These are phyloP conservation scores for Cryptosula pallasiana DNA, from an alignment of 2,888 invertebrate species.

Conservation along the genomic window DNA sequence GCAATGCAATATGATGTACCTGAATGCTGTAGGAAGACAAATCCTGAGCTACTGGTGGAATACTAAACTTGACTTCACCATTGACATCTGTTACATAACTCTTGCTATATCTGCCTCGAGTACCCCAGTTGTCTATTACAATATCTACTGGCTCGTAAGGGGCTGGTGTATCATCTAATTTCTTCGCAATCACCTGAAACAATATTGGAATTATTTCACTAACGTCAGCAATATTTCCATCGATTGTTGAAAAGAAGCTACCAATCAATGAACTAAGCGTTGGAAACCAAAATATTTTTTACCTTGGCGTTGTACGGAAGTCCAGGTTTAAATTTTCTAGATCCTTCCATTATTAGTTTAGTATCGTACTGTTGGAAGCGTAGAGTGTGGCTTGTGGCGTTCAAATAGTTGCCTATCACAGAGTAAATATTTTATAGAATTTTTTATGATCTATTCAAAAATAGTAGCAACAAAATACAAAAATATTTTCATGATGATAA, in stretches of 20 bases:
- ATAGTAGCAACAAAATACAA: too few relatives aligned
- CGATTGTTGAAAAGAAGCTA: too few relatives aligned
- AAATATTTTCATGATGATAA: too few relatives aligned
- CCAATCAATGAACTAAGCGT: too few relatives aligned
- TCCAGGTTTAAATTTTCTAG: conserved; percentile 63
- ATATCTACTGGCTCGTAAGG: conserved; percentile 25
- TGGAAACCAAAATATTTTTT: conserved; percentile 27
- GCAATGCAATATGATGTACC: too few relatives aligned
- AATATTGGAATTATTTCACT: too few relatives aligned
- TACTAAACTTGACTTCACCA: conserved; percentile 27
- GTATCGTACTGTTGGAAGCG: conserved; percentile 15
- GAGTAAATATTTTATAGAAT: too few relatives aligned
- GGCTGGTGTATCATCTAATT: conserved; percentile 31
- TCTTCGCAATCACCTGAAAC: conserved; percentile 29
- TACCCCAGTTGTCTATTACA: not conserved
- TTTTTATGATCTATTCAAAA: too few relatives aligned
- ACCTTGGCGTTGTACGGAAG: conserved; percentile 66
- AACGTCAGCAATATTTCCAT: too few relatives aligned
- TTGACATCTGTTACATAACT: conserved; percentile 26
- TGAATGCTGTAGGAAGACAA: conserved; percentile 7
- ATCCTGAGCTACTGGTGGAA: conserved; percentile 25
- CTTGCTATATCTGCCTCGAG: not conserved
- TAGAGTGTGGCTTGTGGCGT: not conserved
- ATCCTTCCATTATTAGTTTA: not conserved
- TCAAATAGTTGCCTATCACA: conserved; percentile 1